Percentiles rank a stretch among this genome's conserved stretches.
Conservation (phyloP, 2,113 vertebrate species). For the Empidonax alnorum region DNA sequence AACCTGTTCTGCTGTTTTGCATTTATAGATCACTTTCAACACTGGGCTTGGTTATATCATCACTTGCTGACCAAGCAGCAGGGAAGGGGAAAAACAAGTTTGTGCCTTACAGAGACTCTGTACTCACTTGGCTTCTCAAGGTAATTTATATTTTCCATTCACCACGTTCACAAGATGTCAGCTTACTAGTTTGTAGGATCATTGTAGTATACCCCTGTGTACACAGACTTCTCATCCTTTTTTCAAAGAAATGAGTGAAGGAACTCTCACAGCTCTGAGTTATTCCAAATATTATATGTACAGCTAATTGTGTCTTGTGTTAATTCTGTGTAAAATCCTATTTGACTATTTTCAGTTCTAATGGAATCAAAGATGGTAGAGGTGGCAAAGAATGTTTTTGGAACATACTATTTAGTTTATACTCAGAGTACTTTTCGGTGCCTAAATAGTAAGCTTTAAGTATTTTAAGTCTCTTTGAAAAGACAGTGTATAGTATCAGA, state of each 20-base stretch:
- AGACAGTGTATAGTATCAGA: neutral
- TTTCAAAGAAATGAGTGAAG: neutral
- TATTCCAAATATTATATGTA: neutral
- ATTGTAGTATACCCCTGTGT: neutral
- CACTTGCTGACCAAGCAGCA: conserved; percentile 95
- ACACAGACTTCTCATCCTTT: neutral
- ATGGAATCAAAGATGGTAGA: neutral
- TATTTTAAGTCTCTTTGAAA: neutral
- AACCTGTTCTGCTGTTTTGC: neutral
- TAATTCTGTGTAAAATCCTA: neutral
- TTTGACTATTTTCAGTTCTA: neutral
- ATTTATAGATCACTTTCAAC: conserved; percentile 91
- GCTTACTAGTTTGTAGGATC: neutral
- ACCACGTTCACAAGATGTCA: neutral
- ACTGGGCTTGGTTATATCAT: conserved; percentile 95
- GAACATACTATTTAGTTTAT: neutral
- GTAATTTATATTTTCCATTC: conserved; percentile 66
- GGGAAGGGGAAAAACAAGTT: conserved; percentile 96
- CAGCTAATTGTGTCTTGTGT: neutral
- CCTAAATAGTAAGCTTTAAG: neutral
- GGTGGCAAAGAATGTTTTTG: neutral
- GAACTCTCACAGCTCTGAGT: neutral
- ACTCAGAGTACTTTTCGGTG: neutral
- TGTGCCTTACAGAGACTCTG: conserved; percentile 98
- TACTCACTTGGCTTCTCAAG: conserved; percentile 99